Evolutionary conservation across 2,888 invertebrate genomes (phyloP), one percentile per base, ranked within the genome.

Genomic region (Drosophila meridionalis): DNA sequence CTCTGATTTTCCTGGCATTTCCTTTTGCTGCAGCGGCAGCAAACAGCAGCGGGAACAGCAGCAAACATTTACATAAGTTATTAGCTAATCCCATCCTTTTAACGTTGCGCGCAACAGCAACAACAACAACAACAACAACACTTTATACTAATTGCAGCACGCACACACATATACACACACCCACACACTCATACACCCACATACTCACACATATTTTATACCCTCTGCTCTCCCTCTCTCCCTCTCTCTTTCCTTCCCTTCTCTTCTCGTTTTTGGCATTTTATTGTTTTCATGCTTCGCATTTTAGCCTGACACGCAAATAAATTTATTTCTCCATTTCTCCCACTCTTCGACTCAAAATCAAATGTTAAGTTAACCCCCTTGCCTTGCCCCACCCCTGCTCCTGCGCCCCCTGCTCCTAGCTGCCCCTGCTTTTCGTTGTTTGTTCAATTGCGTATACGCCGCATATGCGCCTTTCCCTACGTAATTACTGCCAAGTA

Each of bases 401-500:
- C 26, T 9, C n/a, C 34, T n/a, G 4, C 8, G 6, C 11, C 38
- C 11, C 14, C 11, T 11, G 0, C 12, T 2, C 5, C 5, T 28
- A 4, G n/a, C 26, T 3, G 42, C 3, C 11, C 32, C 7, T 40
- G 26, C 26, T 14, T 43, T 50, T 4, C 60, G 50, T 60, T 70
- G 63, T 56, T 69, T 57, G 28, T 66, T 57, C 66, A 70, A 67
- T 75, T 83, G 74, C 87, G 82, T 73, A 84, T 80, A 83, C 83
- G 83, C 67, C 60, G 48, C 50, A 67, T 62, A 56, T 63, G 69
- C 73, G 65, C 47, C 60, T 52, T 62, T 64, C 59, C 62, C 68
- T 75, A 69, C 73, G 78, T 87, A 85, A 85, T 87, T 87, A 83
- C 85, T 60, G 76, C 73, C 34, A 87, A 77, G 84, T 77, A 80